Percentiles rank a stretch among this genome's conserved stretches.
Evolutionary conservation across 2,113 vertebrate genomes (phyloP).

Genomic region (Lucifuga dentata): DNA sequence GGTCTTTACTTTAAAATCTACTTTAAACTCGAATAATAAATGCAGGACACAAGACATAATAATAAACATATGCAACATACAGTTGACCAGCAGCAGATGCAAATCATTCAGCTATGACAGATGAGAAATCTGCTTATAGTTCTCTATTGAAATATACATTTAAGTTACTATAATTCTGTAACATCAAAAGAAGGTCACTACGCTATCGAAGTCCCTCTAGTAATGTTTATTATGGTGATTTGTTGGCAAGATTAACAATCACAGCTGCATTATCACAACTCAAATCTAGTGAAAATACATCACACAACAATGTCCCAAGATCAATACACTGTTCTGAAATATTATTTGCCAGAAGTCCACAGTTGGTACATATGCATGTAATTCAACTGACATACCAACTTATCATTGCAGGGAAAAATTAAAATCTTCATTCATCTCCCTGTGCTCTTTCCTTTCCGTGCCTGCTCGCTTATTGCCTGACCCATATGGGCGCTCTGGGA

Average conservation of each 20-base stretch:
- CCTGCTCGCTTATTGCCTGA: constrained; percentile 35
- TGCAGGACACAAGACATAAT: too few relatives aligned
- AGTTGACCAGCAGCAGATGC: too few relatives aligned
- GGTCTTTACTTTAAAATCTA: too few relatives aligned
- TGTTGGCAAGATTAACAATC: background rate
- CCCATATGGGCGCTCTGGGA: constrained; percentile 31
- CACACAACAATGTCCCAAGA: background rate
- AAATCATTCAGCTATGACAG: too few relatives aligned
- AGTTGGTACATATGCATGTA: constrained; percentile 6
- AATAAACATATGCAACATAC: too few relatives aligned
- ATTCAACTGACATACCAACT: constrained; percentile 29
- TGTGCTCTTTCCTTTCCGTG: constrained; percentile 17
- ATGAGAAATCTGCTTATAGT: too few relatives aligned
- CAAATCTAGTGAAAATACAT: background rate
- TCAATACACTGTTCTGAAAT: constrained; percentile 1
- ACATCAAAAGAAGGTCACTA: too few relatives aligned
- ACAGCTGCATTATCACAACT: constrained; percentile 1
- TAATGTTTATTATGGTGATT: background rate
- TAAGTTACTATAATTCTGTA: too few relatives aligned
- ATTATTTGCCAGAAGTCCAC: background rate
- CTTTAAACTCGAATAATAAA: too few relatives aligned
- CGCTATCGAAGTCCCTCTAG: too few relatives aligned
- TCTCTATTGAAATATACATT: too few relatives aligned
- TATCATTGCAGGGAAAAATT: constrained; percentile 24
- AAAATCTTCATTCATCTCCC: constrained; percentile 15